A percentile compares a stretch with the other conserved stretches of the same genome.
phyloP scores from a whole-genome alignment of 2,888 invertebrate genomes.

The Meta bourneti region DNA sequence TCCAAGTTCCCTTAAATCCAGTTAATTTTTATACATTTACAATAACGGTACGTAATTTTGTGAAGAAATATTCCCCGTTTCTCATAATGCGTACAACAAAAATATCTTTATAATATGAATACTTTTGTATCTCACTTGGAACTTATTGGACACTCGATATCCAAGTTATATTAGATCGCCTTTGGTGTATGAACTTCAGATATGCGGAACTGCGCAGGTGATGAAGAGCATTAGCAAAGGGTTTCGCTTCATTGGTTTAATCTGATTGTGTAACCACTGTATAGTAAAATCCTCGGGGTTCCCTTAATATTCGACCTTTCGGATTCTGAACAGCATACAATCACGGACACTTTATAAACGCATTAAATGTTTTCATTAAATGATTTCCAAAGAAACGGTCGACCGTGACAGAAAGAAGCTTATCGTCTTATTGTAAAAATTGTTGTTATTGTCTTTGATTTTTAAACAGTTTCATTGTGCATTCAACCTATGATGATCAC shows the following conservation, averaged over 20 bases:
- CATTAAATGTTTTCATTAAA: neutral
- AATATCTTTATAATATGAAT: too few relatives aligned
- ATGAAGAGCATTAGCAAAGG: neutral
- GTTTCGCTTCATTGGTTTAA: neutral
- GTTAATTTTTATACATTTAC: too few relatives aligned
- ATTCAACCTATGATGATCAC: neutral
- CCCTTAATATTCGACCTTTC: neutral
- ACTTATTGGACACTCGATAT: too few relatives aligned
- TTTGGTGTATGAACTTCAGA: neutral
- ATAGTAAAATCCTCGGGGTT: neutral
- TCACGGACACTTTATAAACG: neutral
- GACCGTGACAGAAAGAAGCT: neutral
- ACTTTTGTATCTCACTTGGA: too few relatives aligned
- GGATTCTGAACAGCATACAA: neutral
- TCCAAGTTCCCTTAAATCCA: too few relatives aligned
- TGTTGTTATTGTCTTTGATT: neutral
- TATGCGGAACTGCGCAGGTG: neutral
- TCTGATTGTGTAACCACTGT: neutral
- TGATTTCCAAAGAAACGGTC: neutral
- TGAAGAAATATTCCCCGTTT: too few relatives aligned
- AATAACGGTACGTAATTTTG: too few relatives aligned
- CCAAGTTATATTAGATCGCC: too few relatives aligned
- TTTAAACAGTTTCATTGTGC: neutral
- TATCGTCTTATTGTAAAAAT: constrained; percentile 1
- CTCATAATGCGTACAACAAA: too few relatives aligned